phyloP scores from a whole-genome alignment of 1,140 invertebrate species.

The Arctopsyche grandis region DNA sequence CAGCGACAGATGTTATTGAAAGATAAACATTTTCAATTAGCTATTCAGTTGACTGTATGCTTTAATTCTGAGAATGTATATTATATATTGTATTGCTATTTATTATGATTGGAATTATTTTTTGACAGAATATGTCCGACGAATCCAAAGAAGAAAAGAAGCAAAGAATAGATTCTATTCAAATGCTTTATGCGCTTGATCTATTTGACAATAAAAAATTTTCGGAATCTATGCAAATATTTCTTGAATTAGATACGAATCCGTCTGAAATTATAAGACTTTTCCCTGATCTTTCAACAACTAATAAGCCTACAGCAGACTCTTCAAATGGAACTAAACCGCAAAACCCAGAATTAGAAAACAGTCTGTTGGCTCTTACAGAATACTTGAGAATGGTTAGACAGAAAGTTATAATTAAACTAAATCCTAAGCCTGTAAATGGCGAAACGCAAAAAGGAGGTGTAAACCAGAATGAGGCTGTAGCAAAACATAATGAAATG shows the following conservation, averaged over 20 bases:
- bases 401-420: conserved; percentile 67
- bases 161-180: conserved; percentile 86
- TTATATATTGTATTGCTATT: not conserved
- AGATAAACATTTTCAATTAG: conserved; percentile 93
- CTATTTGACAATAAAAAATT: conserved; percentile 90
- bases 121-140: conserved; percentile 81
- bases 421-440: conserved; percentile 59
- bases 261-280: conserved; percentile 94
- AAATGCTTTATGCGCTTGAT: conserved; percentile 90
- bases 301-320: conserved; percentile 66
- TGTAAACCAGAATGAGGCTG: conserved; percentile 56
- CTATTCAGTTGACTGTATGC: conserved; percentile 87
- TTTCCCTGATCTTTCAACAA: conserved; percentile 89
- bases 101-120: not conserved
- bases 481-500: no score
- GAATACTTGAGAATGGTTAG: conserved; percentile 87
- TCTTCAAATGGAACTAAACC: conserved; percentile 72
- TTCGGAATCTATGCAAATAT: conserved; percentile 90
- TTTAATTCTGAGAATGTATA: not conserved
- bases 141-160: conserved; percentile 83
- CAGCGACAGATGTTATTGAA: conserved; percentile 86
- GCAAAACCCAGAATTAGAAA: conserved; percentile 87
- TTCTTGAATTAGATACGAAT: conserved; percentile 88
- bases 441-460: conserved; percentile 51
- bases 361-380: conserved; percentile 87